A percentile compares a stretch with the other conserved stretches of the same genome.
Conservation (phyloP, 2,797 vertebrate species). For the Rachycentron canadum region DNA sequence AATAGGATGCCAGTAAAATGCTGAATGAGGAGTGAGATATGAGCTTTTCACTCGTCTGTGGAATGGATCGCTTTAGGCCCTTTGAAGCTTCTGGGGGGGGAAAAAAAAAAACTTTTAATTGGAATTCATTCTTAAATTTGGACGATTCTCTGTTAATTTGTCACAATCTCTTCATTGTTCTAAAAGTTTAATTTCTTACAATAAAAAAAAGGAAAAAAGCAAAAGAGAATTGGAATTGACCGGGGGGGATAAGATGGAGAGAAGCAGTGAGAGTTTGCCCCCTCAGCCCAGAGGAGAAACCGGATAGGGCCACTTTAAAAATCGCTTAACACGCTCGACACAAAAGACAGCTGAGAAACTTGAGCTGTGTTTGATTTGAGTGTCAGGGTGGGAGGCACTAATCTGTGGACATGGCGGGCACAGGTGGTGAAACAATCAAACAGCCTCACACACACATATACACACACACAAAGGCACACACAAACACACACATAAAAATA, state of each 20-base stretch:
- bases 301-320: slow-evolving; percentile 84
- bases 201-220: neutral
- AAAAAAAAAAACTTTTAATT: slow-evolving; percentile 25
- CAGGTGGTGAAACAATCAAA: slow-evolving; percentile 89
- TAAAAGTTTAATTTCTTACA: neutral
- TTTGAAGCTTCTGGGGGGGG: slow-evolving; percentile 1
- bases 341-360: slow-evolving; percentile 84
- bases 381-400: slow-evolving; percentile 81
- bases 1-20: slow-evolving; percentile 77
- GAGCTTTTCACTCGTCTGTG: slow-evolving; percentile 64
- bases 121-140: neutral
- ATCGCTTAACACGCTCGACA: slow-evolving; percentile 82
- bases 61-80: slow-evolving; percentile 22
- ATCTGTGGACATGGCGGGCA: slow-evolving; percentile 78
- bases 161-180: neutral
- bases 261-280: slow-evolving; percentile 57
- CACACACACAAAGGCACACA: slow-evolving; percentile 4
- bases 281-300: slow-evolving; percentile 71
- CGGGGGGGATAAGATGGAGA: slow-evolving; percentile 38
- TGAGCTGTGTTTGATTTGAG: slow-evolving; percentile 81
- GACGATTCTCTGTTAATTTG: neutral
- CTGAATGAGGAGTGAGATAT: slow-evolving; percentile 76
- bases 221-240: rapidly evolving
- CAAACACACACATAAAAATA: slow-evolving; percentile 13
- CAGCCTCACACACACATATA: slow-evolving; percentile 58